Conservation (phyloP, 2,797 vertebrate species). For the Malurus leucopterus region DNA sequence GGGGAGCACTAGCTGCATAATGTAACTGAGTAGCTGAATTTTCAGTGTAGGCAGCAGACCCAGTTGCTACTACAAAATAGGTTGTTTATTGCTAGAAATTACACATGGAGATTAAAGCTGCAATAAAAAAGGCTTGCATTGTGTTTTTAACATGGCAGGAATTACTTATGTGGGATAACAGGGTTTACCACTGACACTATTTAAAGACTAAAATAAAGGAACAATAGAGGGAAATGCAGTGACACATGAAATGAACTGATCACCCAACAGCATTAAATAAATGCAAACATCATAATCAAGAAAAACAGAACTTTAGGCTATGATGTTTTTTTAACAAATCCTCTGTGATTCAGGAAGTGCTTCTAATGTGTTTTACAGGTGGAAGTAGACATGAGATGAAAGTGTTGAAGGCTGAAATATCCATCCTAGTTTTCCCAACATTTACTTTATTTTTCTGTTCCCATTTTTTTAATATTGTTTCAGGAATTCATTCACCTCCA, state of each 20-base stretch:
- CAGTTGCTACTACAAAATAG: slow-evolving; percentile 25
- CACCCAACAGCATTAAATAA: background rate
- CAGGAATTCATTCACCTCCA: background rate
- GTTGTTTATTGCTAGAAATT: slow-evolving; percentile 54
- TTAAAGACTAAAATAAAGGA: background rate
- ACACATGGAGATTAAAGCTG: slow-evolving; percentile 18
- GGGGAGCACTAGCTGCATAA: background rate
- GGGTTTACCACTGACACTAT: background rate
- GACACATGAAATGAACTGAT: background rate
- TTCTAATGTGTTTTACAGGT: slow-evolving; percentile 9
- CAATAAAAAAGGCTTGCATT: slow-evolving; percentile 6
- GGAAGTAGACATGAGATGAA: background rate
- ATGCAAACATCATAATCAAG: background rate
- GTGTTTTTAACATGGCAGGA: background rate
- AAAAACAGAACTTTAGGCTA: background rate
- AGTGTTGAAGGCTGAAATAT: slow-evolving; percentile 13
- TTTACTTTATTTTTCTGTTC: background rate
- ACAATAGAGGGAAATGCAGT: background rate
- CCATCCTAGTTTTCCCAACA: background rate
- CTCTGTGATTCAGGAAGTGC: background rate
- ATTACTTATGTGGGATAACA: background rate
- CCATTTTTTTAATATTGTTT: background rate
- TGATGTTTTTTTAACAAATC: background rate
- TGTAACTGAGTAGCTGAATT: background rate
- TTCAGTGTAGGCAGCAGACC: background rate